phyloP scores from a whole-genome alignment of 2,888 invertebrate genomes.

The Lycaena phlaeas region DNA sequence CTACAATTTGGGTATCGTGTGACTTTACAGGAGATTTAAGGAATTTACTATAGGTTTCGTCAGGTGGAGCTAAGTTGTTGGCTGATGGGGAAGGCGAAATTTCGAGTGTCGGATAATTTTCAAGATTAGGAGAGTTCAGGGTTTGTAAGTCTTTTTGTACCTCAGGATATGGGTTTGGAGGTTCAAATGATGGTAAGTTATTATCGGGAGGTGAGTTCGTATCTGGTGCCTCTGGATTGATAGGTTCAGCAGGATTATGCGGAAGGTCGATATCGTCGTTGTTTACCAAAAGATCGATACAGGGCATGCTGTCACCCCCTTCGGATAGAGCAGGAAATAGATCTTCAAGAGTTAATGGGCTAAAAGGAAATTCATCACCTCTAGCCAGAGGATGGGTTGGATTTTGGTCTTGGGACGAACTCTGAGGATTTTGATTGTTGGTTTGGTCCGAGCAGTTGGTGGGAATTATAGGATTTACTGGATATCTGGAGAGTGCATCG shows the following conservation, averaged over 20 bases:
- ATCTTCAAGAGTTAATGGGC: no score
- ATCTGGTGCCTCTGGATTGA: background rate
- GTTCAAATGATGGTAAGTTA: no score
- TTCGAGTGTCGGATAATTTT: background rate
- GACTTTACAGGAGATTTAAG: background rate
- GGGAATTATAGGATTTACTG: slow-evolving; percentile 12
- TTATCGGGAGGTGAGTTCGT: no score
- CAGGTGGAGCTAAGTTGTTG: background rate
- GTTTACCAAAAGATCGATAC: no score
- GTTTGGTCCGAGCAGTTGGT: no score
- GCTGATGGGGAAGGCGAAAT: background rate
- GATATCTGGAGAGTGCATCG: slow-evolving; percentile 21
- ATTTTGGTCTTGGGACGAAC: no score
- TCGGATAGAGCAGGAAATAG: background rate
- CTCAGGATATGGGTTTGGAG: no score
- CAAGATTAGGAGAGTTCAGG: background rate
- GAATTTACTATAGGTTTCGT: slow-evolving; percentile 6
- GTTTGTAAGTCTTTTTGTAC: no score
- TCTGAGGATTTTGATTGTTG: no score
- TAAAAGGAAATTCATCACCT: no score
- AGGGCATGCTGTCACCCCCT: background rate
- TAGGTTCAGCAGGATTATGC: background rate
- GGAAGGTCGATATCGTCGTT: background rate
- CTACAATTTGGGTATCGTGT: slow-evolving; percentile 6
- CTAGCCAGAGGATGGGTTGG: no score